A percentile compares a stretch with the other conserved stretches of the same genome.
These are phyloP conservation scores for Oryzias javanicus DNA, from an alignment of 2,113 vertebrate species.

Conservation along the genomic window DNA sequence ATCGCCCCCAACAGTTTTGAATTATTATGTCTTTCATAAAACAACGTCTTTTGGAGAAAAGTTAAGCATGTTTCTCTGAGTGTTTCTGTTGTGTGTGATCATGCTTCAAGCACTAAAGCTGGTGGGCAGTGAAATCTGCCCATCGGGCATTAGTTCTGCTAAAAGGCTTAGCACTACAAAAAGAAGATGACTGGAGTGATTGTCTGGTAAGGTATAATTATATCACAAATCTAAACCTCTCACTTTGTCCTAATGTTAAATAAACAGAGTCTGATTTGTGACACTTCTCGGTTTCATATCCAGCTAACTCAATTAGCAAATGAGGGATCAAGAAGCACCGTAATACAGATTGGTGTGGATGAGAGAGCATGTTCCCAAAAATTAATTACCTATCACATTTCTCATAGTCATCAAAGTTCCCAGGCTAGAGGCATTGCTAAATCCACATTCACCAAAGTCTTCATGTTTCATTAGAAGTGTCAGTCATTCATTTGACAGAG, in stretches of 20 bases:
- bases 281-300: constrained; percentile 74
- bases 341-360: constrained; percentile 73
- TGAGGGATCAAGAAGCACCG: constrained; percentile 54
- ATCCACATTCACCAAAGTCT: constrained; percentile 47
- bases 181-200: constrained; percentile 57
- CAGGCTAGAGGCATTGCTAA: constrained; percentile 47
- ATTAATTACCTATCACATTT: constrained; percentile 75
- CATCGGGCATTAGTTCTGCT: constrained; percentile 42
- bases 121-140: constrained; percentile 41
- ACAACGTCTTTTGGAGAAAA: constrained; percentile 53
- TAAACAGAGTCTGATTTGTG: constrained; percentile 70
- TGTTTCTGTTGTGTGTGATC: constrained; percentile 40
- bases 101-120: constrained; percentile 40
- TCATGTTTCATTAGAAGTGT: constrained; percentile 64
- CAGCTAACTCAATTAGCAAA: constrained; percentile 76
- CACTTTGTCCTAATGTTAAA: constrained; percentile 65
- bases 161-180: constrained; percentile 53
- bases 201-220: constrained; percentile 74
- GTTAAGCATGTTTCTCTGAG: constrained; percentile 44
- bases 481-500: constrained; percentile 63
- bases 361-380: constrained; percentile 67
- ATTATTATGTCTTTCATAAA: constrained; percentile 33
- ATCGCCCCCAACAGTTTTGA: neutral
- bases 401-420: constrained; percentile 60
- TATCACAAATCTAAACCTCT: constrained; percentile 69